Percentiles rank a stretch among this genome's conserved stretches.
phyloP scores from a whole-genome alignment of 2,113 vertebrate species.

The Eptatretus burgeri region DNA sequence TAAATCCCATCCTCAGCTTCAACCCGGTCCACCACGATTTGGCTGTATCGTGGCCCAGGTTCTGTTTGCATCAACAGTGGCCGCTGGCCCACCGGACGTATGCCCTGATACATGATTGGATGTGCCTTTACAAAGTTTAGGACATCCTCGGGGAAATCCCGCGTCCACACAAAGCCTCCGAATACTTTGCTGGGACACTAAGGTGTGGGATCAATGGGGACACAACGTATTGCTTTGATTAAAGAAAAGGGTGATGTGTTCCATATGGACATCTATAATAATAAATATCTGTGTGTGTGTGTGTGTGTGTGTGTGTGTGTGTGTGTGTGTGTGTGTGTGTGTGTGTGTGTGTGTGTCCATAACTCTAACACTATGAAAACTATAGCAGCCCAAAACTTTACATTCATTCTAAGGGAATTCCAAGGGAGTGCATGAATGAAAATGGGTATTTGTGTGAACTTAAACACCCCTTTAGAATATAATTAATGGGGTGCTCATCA shows the following conservation, averaged over 20 bases:
- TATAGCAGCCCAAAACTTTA: too few relatives aligned
- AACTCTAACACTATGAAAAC: too few relatives aligned
- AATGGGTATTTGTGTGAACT: too few relatives aligned
- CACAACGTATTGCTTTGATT: not conserved
- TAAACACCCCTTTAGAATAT: too few relatives aligned
- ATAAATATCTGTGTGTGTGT: not conserved
- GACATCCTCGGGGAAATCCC: constrained; percentile 85
- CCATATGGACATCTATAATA: not conserved
- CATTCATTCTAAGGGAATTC: too few relatives aligned
- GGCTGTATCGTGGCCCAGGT: constrained; percentile 82
- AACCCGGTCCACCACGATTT: constrained; percentile 78
- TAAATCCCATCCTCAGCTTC: constrained; percentile 90
- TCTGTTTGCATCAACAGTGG: constrained; percentile 86
- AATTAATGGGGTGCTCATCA: too few relatives aligned
- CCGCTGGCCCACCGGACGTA: constrained; percentile 59
- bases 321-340: not conserved
- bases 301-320: not conserved
- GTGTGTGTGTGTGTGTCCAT: not conserved
- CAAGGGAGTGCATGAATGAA: too few relatives aligned
- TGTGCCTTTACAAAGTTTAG: constrained; percentile 84
- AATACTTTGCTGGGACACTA: constrained; percentile 95
- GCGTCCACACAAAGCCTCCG: constrained; percentile 83
- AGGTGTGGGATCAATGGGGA: not conserved
- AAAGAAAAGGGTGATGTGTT: not conserved
- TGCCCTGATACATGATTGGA: constrained; percentile 76